phyloP scores from a whole-genome alignment of 2,797 vertebrate species.

The Oceanodroma leucorhoa region DNA sequence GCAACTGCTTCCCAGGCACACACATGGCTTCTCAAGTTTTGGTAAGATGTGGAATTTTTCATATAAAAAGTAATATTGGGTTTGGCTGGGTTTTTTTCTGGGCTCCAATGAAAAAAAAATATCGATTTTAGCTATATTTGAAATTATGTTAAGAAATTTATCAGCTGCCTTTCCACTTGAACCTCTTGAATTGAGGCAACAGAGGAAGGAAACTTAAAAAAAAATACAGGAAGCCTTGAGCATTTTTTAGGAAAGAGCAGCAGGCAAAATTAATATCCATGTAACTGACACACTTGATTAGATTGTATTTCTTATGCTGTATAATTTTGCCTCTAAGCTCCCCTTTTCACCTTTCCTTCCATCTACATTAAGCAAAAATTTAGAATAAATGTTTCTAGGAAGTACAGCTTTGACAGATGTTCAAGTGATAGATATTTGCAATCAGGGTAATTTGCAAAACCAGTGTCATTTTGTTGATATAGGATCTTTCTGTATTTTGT shows the following conservation, averaged over 20 bases:
- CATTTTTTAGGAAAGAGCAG: background rate
- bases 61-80: background rate
- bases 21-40: fast-evolving
- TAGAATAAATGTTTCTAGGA: background rate
- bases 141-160: background rate
- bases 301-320: background rate
- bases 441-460: conserved; percentile 5
- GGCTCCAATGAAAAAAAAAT: background rate
- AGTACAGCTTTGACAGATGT: background rate
- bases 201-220: background rate
- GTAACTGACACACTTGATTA: background rate
- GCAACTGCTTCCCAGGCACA: background rate
- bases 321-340: background rate
- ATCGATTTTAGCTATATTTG: background rate
- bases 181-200: background rate
- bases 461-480: background rate
- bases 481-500: background rate
- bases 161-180: background rate
- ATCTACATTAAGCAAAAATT: background rate
- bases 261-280: background rate
- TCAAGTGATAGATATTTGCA: conserved; percentile 35
- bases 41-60: background rate
- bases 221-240: background rate
- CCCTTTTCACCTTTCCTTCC: background rate
- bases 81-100: background rate